These are phyloP conservation scores for Pomacea maculata DNA, from an alignment of 1,140 invertebrate species.

Conservation along the genomic window DNA sequence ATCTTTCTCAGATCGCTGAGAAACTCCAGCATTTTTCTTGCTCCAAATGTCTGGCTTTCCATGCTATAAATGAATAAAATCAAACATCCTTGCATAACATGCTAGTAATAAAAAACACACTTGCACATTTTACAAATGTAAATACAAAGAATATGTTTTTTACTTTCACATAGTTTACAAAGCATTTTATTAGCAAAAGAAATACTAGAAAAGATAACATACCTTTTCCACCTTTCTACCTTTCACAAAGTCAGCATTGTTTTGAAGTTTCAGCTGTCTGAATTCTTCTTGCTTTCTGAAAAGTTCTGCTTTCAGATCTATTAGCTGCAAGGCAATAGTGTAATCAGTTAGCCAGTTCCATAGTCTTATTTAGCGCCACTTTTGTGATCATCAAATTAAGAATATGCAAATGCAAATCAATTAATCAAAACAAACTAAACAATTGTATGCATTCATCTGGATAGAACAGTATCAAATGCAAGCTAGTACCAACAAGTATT, in stretches of 20 bases:
- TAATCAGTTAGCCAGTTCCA: too few species aligned
- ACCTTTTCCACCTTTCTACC: constrained; percentile 47
- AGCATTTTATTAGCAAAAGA: neutral
- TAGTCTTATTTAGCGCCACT: too few species aligned
- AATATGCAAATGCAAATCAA: too few species aligned
- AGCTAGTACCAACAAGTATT: too few species aligned
- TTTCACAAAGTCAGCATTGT: constrained; percentile 36
- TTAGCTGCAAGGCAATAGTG: constrained; percentile 46
- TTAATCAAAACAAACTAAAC: too few species aligned
- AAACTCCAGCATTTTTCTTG: constrained; percentile 65
- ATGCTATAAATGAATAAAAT: constrained; percentile 30
- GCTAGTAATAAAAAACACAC: neutral
- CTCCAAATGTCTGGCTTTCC: constrained; percentile 49
- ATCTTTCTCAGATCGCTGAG: constrained; percentile 69
- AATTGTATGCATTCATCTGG: too few species aligned
- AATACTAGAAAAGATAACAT: neutral
- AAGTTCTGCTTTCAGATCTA: constrained; percentile 65
- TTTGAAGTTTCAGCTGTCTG: constrained; percentile 46
- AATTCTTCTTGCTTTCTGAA: constrained; percentile 64
- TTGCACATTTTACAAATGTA: neutral
- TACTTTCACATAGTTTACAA: neutral
- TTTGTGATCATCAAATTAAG: too few species aligned
- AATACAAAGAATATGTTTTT: neutral
- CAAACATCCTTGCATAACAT: neutral
- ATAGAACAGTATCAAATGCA: too few species aligned